These are phyloP conservation scores for Hypothenemus hampei DNA, from an alignment of 1,140 invertebrate species.

Conservation along the genomic window DNA sequence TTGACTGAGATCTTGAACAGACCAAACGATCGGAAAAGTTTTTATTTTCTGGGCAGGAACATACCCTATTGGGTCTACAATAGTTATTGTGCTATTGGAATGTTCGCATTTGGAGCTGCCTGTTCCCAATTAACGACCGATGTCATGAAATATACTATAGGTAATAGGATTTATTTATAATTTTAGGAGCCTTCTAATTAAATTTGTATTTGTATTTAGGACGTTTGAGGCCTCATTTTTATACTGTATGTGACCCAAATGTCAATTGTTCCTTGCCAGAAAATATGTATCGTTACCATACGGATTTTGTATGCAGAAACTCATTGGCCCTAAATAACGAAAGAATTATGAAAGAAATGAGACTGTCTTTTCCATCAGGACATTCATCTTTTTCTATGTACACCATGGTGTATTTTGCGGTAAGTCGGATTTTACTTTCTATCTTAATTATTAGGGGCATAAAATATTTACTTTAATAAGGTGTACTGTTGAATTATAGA, in stretches of 20 bases:
- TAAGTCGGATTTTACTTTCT: slow-evolving; percentile 51
- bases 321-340: slow-evolving; percentile 46
- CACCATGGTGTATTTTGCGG: slow-evolving; percentile 73
- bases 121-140: slow-evolving; percentile 80
- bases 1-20: slow-evolving; percentile 56
- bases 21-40: slow-evolving; percentile 46
- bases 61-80: slow-evolving; percentile 66
- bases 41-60: slow-evolving; percentile 51
- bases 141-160: slow-evolving; percentile 87
- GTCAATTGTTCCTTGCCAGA: slow-evolving; percentile 45
- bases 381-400: slow-evolving; percentile 78
- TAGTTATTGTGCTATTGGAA: slow-evolving; percentile 67
- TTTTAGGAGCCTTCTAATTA: neutral
- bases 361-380: slow-evolving; percentile 76
- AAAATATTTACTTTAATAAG: too few species aligned
- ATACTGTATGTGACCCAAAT: slow-evolving; percentile 64
- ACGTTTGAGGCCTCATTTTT: slow-evolving; percentile 87
- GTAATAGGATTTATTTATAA: slow-evolving; percentile 46
- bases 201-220: slow-evolving; percentile 10
- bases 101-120: slow-evolving; percentile 82
- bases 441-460: neutral
- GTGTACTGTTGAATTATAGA: too few species aligned
- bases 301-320: slow-evolving; percentile 57
- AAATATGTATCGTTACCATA: slow-evolving; percentile 58
- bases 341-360: slow-evolving; percentile 61